A percentile compares a stretch with the other conserved stretches of the same genome.
phyloP scores from a whole-genome alignment of 1,140 invertebrate species.

The Caerostris extrusa region DNA sequence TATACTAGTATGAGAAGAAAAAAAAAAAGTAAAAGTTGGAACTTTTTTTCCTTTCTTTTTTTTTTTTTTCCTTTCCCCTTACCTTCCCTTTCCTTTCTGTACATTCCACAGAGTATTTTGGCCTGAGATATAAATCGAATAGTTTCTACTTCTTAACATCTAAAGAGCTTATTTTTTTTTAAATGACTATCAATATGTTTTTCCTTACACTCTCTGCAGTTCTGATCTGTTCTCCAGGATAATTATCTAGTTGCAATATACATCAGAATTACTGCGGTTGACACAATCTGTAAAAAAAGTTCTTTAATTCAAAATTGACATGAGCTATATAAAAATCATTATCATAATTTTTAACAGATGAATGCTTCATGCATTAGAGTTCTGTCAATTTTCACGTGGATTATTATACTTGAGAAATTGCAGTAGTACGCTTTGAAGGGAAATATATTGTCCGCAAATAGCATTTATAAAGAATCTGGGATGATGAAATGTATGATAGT shows the following conservation, averaged over 20 bases:
- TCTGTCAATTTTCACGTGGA: too few relatives aligned
- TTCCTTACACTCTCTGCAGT: not conserved
- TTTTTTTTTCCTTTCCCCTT: not conserved
- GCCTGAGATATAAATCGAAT: not conserved
- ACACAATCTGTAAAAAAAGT: too few relatives aligned
- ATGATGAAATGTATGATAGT: too few relatives aligned
- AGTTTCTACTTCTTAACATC: slow-evolving; percentile 5
- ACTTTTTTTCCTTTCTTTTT: not conserved
- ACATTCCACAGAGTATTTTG: slow-evolving; percentile 23
- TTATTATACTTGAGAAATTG: too few relatives aligned
- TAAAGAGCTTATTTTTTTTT: slow-evolving; percentile 4
- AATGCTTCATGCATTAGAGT: too few relatives aligned
- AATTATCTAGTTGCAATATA: not conserved
- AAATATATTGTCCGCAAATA: too few relatives aligned
- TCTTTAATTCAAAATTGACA: too few relatives aligned
- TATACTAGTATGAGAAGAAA: not conserved
- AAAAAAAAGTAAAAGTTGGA: not conserved
- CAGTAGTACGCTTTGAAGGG: too few relatives aligned
- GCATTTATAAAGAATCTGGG: too few relatives aligned
- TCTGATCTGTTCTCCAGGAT: not conserved
- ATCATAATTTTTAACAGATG: too few relatives aligned
- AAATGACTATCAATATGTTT: not conserved
- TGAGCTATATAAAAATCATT: too few relatives aligned
- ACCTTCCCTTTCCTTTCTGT: not conserved
- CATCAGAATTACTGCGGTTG: too few relatives aligned